A percentile compares a stretch with the other conserved stretches of the same genome.
Evolutionary conservation across 2,797 vertebrate genomes (phyloP).

Genomic region (Rhabdomys pumilio): DNA sequence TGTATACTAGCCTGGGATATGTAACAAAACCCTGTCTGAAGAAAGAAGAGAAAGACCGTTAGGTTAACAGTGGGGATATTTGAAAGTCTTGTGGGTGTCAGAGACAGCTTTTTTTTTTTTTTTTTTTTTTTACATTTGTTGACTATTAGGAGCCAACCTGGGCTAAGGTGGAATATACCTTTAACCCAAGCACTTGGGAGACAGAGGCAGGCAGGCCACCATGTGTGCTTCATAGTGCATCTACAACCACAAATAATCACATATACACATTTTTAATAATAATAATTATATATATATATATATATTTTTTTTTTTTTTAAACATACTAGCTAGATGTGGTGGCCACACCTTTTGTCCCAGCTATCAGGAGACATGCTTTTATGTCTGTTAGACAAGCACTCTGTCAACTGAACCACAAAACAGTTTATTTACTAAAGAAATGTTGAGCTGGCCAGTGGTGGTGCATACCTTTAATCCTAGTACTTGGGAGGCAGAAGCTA

Average conservation of each 20-base stretch:
- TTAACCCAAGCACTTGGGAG: neutral
- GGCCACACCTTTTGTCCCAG: neutral
- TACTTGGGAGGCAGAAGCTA: neutral
- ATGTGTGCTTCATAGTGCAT: neutral
- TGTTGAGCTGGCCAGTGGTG: neutral
- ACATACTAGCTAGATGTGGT: neutral
- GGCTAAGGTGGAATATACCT: neutral
- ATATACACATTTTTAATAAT: too few relatives aligned
- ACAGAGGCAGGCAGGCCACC: neutral
- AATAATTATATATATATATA: neutral
- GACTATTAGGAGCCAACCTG: neutral
- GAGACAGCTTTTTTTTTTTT: neutral
- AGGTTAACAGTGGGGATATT: neutral
- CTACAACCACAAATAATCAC: neutral
- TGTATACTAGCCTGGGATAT: neutral
- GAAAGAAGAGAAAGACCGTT: neutral
- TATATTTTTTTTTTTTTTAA: neutral
- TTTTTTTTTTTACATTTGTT: neutral
- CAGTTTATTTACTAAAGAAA: neutral
- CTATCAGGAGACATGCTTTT: neutral
- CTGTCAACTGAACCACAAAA: neutral
- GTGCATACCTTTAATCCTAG: neutral
- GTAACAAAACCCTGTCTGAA: neutral
- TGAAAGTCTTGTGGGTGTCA: neutral
- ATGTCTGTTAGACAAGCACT: neutral